Conservation (phyloP, 2,888 invertebrate species). For the Gasteruption jaculator region DNA sequence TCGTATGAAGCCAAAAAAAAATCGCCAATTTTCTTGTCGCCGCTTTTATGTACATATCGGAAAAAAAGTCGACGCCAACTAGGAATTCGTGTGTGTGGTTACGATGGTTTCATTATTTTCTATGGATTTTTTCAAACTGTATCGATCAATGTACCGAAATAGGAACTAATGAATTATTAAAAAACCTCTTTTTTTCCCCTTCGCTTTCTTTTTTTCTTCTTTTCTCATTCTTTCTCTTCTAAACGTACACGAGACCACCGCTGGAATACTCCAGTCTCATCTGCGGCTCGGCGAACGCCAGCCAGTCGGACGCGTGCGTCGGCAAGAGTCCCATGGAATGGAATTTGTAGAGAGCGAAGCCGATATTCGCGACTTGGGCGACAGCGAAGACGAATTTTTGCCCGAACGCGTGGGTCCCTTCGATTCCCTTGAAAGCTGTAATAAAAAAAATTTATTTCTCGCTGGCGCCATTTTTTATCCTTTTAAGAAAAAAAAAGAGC, state of each 20-base stretch:
- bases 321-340: conserved; percentile 97
- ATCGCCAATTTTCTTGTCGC: no score
- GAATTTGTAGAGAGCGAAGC: conserved; percentile 92
- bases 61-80: no score
- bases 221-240: conserved; percentile 25
- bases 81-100: no score
- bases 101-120: no score
- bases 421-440: conserved; percentile 85
- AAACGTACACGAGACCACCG: conserved; percentile 60
- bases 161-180: conserved; percentile 13
- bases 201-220: no score
- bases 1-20: no score
- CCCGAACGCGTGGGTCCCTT: conserved; percentile 82
- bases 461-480: background rate
- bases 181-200: no score
- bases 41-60: no score
- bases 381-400: conserved; percentile 92
- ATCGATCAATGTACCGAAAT: conserved; percentile 3
- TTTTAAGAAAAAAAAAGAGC: background rate
- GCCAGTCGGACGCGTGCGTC: conserved; percentile 96
- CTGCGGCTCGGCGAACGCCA: conserved; percentile 93
- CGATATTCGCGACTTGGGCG: conserved; percentile 89
- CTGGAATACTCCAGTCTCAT: conserved; percentile 80
- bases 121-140: no score
- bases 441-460: conserved; percentile 16